Evolutionary conservation across 2,113 vertebrate genomes (phyloP), one percentile per base, ranked within the genome.

Genomic region (Lepus europaeus): DNA sequence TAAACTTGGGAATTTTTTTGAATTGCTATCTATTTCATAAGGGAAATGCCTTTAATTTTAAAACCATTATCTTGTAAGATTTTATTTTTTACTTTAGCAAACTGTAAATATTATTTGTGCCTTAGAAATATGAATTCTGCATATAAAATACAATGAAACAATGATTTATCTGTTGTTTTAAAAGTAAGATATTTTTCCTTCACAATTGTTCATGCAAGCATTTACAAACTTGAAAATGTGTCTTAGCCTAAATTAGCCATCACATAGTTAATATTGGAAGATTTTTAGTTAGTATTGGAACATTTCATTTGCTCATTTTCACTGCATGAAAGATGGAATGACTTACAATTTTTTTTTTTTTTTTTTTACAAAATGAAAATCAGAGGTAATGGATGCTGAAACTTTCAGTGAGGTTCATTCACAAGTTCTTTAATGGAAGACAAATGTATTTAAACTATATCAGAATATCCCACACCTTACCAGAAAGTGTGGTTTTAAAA

Each of bases 401-500:
- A 87, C 68, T 70, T 39, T 96, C 93, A 73, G 33, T 89, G 61
- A 81, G 74, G 31, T 76, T 91, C 66, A 94, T 90, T 96, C 82
- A 95, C 23, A 96, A 85, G 25, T 96, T 19, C 93, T 96, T 96
- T 96, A 96, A 96, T 69, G 51, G 68, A 96, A 92, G 13, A 7
- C 70, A 84, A 66, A 4, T 92, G 53, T 94, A 96, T 94, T 80
- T 72, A 59, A 97, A 96, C 97, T 94, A 78, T 93, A 97, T 82
- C 82, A 97, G 72, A 93, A 92, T 95, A 88, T 93, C 94, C 77
- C 96, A 92, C 89, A 98, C 91, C 56, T 96, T 97, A 94, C 53
- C 14, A 95, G 69, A 49, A 76, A 94, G 83, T 92, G 10, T 97
- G 96, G 98, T 97, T 97, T 97, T 95, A 94, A 96, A 97, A 96